Percentiles rank a stretch among this genome's conserved stretches.
Conservation (phyloP, 2,888 invertebrate genomes). For the Oscheius myriophilus region DNA sequence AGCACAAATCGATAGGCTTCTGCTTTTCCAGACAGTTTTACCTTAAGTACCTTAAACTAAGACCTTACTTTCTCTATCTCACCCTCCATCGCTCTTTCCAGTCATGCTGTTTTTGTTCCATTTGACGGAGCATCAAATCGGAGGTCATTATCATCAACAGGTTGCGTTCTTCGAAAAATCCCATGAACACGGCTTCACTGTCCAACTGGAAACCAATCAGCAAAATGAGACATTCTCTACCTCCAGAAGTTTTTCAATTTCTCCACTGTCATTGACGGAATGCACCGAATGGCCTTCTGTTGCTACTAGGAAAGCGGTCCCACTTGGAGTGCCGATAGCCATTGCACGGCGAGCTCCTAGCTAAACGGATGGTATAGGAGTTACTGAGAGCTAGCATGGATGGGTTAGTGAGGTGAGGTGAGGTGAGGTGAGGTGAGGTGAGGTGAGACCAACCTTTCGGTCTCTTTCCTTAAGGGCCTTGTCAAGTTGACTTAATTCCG, state of each 20-base stretch:
- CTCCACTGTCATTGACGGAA: conserved; percentile 19
- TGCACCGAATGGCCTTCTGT: conserved; percentile 15
- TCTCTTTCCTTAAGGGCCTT: conserved; percentile 26
- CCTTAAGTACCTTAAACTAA: conserved; percentile 72
- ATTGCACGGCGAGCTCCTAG: conserved; percentile 5
- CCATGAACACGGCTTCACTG: conserved; percentile 5
- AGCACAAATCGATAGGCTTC: conserved; percentile 50
- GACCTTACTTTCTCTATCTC: no score
- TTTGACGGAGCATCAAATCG: conserved; percentile 15
- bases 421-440: no score
- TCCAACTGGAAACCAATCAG: conserved; percentile 13
- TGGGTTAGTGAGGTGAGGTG: no score
- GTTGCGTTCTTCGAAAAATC: conserved; percentile 18
- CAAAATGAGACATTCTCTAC: neutral
- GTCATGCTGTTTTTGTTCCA: conserved; percentile 13
- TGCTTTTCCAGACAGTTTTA: conserved; percentile 81
- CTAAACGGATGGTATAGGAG: conserved; percentile 1
- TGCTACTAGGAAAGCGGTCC: conserved; percentile 20
- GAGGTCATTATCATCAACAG: conserved; percentile 15
- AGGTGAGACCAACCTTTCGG: conserved; percentile 15
- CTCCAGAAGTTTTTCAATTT: conserved; percentile 1
- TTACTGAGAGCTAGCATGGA: no score
- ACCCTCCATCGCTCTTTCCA: conserved; percentile 25
- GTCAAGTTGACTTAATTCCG: conserved; percentile 13
- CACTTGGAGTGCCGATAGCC: conserved; percentile 8